A percentile compares a stretch with the other conserved stretches of the same genome.
Conservation (phyloP, 2,797 vertebrate genomes). For the Australoheros facetus region DNA sequence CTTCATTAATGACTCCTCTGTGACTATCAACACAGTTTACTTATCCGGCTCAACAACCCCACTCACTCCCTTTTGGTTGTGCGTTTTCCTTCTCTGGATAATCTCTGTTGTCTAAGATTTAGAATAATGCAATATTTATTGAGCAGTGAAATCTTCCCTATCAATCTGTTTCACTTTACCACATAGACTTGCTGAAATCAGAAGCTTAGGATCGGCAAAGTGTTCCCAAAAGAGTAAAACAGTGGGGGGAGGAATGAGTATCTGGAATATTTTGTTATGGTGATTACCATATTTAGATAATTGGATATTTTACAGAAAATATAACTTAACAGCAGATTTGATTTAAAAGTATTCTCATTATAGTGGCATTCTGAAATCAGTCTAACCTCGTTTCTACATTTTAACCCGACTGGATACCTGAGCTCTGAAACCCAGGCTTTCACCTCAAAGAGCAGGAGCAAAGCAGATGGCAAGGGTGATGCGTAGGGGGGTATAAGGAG, state of each 20-base stretch:
- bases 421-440: conserved; percentile 68
- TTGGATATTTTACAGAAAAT: background rate
- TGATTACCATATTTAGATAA: background rate
- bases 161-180: background rate
- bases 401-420: conserved; percentile 62
- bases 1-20: conserved; percentile 43
- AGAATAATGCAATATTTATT: background rate
- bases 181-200: background rate
- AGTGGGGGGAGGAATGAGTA: background rate
- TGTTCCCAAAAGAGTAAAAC: background rate
- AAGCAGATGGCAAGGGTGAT: conserved; percentile 52
- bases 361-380: background rate
- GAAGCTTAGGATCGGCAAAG: background rate
- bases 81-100: conserved; percentile 1
- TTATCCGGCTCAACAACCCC: conserved; percentile 23
- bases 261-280: background rate
- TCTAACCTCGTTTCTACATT: background rate
- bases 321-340: background rate
- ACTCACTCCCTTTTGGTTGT: background rate
- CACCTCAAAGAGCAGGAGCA: conserved; percentile 57
- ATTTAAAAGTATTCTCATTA: background rate
- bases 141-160: background rate
- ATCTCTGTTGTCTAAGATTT: background rate
- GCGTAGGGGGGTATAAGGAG: background rate
- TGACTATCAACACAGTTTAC: conserved; percentile 38